Conservation (phyloP, 2,797 vertebrate species). For the Rallus crepitans region DNA sequence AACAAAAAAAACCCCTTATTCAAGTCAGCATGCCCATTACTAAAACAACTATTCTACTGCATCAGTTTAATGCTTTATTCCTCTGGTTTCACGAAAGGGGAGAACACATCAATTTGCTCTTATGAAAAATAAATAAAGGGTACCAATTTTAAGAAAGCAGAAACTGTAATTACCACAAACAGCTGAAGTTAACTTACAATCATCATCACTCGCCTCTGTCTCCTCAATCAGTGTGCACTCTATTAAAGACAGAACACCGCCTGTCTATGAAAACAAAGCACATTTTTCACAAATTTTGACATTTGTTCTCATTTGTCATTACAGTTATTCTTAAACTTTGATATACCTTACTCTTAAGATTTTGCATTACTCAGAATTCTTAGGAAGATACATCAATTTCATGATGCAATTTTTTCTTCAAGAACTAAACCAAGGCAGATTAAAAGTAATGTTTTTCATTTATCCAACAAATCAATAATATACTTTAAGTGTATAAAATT, state of each 20-base stretch:
- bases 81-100: not conserved
- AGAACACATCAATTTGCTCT: not conserved
- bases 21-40: not conserved
- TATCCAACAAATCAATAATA: not conserved
- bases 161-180: slow-evolving; percentile 38
- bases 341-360: not conserved
- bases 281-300: slow-evolving; percentile 11
- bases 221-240: slow-evolving; percentile 97
- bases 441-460: not conserved
- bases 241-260: slow-evolving; percentile 95
- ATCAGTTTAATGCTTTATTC: not conserved
- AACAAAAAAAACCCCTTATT: not conserved
- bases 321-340: not conserved
- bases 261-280: slow-evolving; percentile 86
- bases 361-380: not conserved
- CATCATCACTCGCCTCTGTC: slow-evolving; percentile 91
- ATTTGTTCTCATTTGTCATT: not conserved
- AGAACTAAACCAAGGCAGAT: not conserved
- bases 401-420: not conserved
- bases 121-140: not conserved
- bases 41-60: not conserved
- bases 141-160: slow-evolving; percentile 13
- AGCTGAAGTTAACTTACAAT: slow-evolving; percentile 86
- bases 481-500: not conserved
- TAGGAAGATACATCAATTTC: not conserved